These are phyloP conservation scores for Corythucha ciliata DNA, from an alignment of 2,888 invertebrate genomes.

Conservation along the genomic window DNA sequence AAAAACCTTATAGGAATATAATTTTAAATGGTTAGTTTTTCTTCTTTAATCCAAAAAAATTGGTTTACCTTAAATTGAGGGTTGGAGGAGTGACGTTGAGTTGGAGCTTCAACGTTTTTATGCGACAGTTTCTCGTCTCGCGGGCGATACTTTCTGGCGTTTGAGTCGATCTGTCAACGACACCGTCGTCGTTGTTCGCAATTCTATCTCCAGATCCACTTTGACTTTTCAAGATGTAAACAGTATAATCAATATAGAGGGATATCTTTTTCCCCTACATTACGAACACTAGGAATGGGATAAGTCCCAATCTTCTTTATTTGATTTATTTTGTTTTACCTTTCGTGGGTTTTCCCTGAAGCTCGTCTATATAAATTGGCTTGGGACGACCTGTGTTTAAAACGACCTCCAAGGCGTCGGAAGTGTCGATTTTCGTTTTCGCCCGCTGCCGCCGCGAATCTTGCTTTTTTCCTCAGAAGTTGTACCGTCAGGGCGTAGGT, in stretches of 20 bases:
- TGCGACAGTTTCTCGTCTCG: conserved; percentile 54
- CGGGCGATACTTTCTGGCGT: conserved; percentile 46
- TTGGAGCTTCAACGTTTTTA: conserved; percentile 52
- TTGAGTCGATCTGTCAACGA: conserved; percentile 25
- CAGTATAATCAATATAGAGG: no score
- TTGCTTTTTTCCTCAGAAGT: conserved; percentile 68
- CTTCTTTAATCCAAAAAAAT: conserved; percentile 3
- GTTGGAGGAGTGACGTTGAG: conserved; percentile 52
- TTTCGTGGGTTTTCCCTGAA: conserved; percentile 28
- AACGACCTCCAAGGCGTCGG: conserved; percentile 44
- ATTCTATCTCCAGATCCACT: no score
- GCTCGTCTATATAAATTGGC: conserved; percentile 30
- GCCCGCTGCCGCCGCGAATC: conserved; percentile 57
- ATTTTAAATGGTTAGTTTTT: no score
- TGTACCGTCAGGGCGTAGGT: conserved; percentile 85
- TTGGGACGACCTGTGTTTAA: conserved; percentile 34
- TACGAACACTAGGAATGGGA: no score
- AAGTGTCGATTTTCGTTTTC: conserved; percentile 45
- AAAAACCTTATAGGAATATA: no score
- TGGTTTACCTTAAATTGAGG: conserved; percentile 51
- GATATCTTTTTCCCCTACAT: no score
- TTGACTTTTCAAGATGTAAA: no score
- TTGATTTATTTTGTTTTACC: conserved; percentile 24
- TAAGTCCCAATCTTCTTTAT: no score
- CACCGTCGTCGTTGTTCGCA: conserved; percentile 20